Evolutionary conservation across 2,797 vertebrate species (phyloP).

Genomic region (Crenuchus spilurus): DNA sequence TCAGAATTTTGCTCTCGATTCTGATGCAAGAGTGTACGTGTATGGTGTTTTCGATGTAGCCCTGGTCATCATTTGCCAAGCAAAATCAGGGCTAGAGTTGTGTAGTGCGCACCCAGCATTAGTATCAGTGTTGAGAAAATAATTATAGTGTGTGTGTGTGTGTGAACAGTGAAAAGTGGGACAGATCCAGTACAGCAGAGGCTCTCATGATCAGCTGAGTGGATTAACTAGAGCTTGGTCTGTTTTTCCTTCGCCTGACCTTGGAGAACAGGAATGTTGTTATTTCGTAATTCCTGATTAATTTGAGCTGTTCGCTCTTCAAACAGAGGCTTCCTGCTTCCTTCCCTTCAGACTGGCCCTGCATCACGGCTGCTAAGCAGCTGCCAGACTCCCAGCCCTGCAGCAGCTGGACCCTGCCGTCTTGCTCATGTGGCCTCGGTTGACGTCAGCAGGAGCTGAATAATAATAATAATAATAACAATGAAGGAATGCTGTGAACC

Average conservation of each 20-base stretch:
- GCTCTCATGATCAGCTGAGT: background rate
- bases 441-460: slow-evolving; percentile 38
- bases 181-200: background rate
- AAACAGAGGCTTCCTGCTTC: slow-evolving; percentile 42
- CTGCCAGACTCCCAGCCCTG: slow-evolving; percentile 34
- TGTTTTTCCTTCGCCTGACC: background rate
- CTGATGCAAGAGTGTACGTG: too few relatives aligned
- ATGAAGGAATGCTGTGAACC: slow-evolving; percentile 32
- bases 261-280: background rate
- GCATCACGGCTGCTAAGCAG: slow-evolving; percentile 7
- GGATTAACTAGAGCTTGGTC: background rate
- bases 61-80: too few relatives aligned
- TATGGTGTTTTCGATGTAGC: too few relatives aligned
- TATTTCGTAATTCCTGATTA: slow-evolving; percentile 5
- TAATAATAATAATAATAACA: slow-evolving; percentile 37
- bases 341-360: background rate
- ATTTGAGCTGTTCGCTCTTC: slow-evolving; percentile 2
- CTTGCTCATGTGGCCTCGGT: slow-evolving; percentile 37
- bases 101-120: too few relatives aligned
- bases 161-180: background rate
- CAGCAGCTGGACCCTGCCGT: slow-evolving; percentile 34
- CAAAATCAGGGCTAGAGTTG: too few relatives aligned
- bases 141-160: background rate
- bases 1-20: too few relatives aligned
- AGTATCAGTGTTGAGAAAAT: too few relatives aligned